Conservation (phyloP, 2,113 vertebrate species). For the Cheilinus undulatus region DNA sequence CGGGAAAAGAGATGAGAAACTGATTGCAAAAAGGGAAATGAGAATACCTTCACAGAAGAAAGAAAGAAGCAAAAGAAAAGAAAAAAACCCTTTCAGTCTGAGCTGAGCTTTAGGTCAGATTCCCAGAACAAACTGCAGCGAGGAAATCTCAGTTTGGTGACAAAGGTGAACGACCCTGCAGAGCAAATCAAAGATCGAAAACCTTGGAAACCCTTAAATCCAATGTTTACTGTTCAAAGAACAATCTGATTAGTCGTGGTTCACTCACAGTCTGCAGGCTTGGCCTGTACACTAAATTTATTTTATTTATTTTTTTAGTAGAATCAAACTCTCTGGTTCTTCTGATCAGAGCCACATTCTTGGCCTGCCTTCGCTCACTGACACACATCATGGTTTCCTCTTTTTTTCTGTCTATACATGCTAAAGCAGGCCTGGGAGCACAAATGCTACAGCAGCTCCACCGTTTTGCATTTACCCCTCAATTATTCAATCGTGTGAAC, state of each 20-base stretch:
- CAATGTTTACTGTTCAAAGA: conserved; percentile 19
- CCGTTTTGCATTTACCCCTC: conserved; percentile 23
- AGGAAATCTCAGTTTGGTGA: conserved; percentile 42
- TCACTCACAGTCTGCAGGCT: neutral
- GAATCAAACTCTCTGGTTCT: conserved; percentile 14
- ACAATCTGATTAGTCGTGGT: conserved; percentile 15
- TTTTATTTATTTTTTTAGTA: neutral
- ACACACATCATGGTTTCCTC: neutral
- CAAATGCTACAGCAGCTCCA: conserved; percentile 15
- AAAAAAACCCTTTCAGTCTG: neutral
- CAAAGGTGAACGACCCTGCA: conserved; percentile 56
- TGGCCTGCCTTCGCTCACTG: neutral
- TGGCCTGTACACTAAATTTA: neutral
- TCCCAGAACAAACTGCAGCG: conserved; percentile 26
- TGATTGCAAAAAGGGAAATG: too few relatives aligned
- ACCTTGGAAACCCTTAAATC: neutral
- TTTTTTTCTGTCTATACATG: neutral
- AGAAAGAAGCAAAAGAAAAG: neutral
- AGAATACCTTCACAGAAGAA: too few relatives aligned
- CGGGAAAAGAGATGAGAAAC: too few relatives aligned
- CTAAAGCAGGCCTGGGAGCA: neutral
- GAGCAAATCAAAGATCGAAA: conserved; percentile 37
- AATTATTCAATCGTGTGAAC: conserved; percentile 25
- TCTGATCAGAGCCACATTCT: neutral
- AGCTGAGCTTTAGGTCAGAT: conserved; percentile 35